Evolutionary conservation across 2,113 vertebrate genomes (phyloP), one percentile per base, ranked within the genome.

Genomic region (Chamaetylas fuelleborni): DNA sequence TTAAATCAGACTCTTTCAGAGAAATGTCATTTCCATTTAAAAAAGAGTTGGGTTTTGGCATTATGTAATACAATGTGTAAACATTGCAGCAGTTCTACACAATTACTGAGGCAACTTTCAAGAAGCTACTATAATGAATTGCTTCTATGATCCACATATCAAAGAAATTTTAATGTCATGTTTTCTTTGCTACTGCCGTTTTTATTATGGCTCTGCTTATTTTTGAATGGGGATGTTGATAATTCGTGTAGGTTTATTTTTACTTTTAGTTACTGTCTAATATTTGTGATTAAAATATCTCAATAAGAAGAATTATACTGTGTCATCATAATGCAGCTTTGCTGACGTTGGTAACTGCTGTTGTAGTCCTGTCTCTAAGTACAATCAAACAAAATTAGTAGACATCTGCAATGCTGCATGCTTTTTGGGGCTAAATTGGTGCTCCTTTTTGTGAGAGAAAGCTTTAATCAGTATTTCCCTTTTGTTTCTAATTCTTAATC

Each of bases 311-410:
- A 79, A 83, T 92, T 88, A 70, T 36, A 51, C 29, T 70, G 29
- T 69, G 16, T 65, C 72, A 70, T 79, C 67, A 65, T 91, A 88
- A 64, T 73, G 64, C 83, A 94, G 86, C 47, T 90, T 95, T 94
- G 67, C 83, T 89, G 89, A 74, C 1, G 4, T 29, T 45, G 15
- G 33, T 85, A 76, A 58, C 34, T 70, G 34, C 42, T 90, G 0
- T 62, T 88, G 77, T 56, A 74, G 72, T 62, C 67, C 60, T n/a
- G 4, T 56, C 38, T 74, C 54, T 86, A 78, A 92, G 47, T 56
- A 33, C 47, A 62, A 18, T 81, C 60, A 60, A 53, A 33, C 47
- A 86, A 76, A 87, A 90, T 64, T 23, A 34, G 23, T 33, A 62
- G 77, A 43, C 64, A 76, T 76, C 61, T 95, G 82, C 62, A 58